Conservation (phyloP, 2,113 vertebrate genomes). For the Aspiorhynchus laticeps region DNA sequence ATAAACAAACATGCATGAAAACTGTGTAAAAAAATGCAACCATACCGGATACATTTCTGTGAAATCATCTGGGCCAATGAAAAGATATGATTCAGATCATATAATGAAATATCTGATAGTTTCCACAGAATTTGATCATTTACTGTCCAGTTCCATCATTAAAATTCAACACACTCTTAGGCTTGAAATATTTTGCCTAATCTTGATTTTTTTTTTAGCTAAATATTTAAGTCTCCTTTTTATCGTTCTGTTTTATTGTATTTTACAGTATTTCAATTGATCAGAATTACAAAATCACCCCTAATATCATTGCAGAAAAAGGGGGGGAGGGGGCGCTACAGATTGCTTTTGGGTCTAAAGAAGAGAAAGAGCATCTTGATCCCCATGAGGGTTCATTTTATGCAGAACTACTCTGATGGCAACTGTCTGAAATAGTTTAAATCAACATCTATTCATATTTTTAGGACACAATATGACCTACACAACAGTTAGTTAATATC, state of each 20-base stretch:
- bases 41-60: not conserved
- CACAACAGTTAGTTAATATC: slow-evolving; percentile 5
- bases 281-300: not conserved
- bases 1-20: not conserved
- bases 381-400: not conserved
- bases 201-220: not conserved
- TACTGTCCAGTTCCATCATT: not conserved
- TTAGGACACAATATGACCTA: not conserved
- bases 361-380: no score
- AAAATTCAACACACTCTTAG: not conserved
- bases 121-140: not conserved
- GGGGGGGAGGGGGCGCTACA: not conserved
- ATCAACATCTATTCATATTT: not conserved
- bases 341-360: not conserved
- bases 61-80: not conserved
- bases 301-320: not conserved
- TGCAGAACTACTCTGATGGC: not conserved
- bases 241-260: not conserved
- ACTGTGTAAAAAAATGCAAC: not conserved
- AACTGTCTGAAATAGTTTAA: not conserved
- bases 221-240: not conserved
- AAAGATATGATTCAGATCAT: not conserved
- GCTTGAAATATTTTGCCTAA: not conserved
- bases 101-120: not conserved
- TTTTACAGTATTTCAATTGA: not conserved